Base-by-base conservation (phyloP, 2,797 vertebrate species). In the Fistularia commersonii region DNA sequence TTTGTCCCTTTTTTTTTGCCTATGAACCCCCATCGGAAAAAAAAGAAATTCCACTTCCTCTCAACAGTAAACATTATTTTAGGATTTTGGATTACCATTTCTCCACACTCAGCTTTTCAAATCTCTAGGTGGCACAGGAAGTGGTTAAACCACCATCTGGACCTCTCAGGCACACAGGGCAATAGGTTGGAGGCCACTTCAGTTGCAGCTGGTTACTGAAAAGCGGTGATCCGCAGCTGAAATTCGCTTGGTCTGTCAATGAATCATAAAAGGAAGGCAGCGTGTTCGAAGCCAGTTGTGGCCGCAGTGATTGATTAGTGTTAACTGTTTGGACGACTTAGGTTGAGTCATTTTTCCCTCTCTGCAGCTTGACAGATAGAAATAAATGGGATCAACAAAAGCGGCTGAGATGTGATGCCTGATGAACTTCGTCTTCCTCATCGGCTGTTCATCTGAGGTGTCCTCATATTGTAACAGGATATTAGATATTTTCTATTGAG, bases 131-230 rank as follows among this genome's bases (percentile, higher is more conserved):
- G 58, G 67, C 61, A 54, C 73, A 72, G 74, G 74, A 72, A 76
- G 69, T 63, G 54, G 54, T 63, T 72, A n/a, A 41, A 48, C 56
- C 67, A 44, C 56, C 47, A 72, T 71, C 69, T 60, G 48, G 64
- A 64, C 56, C 71, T 54, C 51, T 48, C 57, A 64, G 42, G 34
- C 45, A 38, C 41, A 31, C 41, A 46, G 64, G 61, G 61, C 49
- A 73, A 33, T 34, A 62, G 78, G 75, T 79, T 64, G 68, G 70
- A 77, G 69, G 77, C 69, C 76, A 79, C 76, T 80, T 77, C 47
- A 79, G 64, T 69, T 76, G 79, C 84, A 85, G 82, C 77, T 84
- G 80, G 73, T 45, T 64, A 59, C 43, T 80, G 74, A 79, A 77
- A 77, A 80, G 61, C 46, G n/a, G 49, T 8, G 57, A 70, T 66